phyloP scores from a whole-genome alignment of 2,888 invertebrate species.

The Folsomia manolachei region DNA sequence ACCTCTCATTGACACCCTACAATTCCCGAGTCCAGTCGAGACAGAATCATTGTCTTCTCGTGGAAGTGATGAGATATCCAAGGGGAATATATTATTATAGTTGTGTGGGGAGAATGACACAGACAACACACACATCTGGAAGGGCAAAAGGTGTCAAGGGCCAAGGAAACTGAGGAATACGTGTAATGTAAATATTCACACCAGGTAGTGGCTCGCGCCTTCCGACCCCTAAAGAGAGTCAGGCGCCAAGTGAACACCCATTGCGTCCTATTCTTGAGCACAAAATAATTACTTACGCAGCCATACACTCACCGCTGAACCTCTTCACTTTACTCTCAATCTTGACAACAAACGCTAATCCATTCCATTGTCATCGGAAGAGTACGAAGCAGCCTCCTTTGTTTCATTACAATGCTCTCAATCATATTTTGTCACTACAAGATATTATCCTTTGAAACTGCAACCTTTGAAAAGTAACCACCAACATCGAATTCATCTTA shows the following conservation, averaged over 20 bases:
- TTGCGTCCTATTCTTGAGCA: conserved; percentile 41
- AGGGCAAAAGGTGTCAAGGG: conserved; percentile 34
- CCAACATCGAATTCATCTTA: no score
- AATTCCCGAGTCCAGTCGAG: no score
- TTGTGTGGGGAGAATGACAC: neutral
- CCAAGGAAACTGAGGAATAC: conserved; percentile 18
- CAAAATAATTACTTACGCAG: conserved; percentile 40
- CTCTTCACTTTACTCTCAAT: conserved; percentile 12
- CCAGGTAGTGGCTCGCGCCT: conserved; percentile 46
- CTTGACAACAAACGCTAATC: neutral
- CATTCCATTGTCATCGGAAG: conserved; percentile 25
- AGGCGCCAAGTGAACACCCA: conserved; percentile 44
- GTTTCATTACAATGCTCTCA: neutral
- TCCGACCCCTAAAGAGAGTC: conserved; percentile 32
- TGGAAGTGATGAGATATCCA: no score
- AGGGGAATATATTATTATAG: neutral
- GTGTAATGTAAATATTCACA: conserved; percentile 44
- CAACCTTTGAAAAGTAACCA: neutral
- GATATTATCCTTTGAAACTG: neutral
- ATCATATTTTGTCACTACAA: conserved; percentile 2
- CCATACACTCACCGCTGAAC: conserved; percentile 37
- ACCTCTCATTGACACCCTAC: neutral
- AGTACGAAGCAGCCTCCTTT: neutral
- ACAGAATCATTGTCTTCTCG: no score
- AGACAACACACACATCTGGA: neutral